phyloP scores from a whole-genome alignment of 2,797 vertebrate species.

The Coracias cyanogaster region DNA sequence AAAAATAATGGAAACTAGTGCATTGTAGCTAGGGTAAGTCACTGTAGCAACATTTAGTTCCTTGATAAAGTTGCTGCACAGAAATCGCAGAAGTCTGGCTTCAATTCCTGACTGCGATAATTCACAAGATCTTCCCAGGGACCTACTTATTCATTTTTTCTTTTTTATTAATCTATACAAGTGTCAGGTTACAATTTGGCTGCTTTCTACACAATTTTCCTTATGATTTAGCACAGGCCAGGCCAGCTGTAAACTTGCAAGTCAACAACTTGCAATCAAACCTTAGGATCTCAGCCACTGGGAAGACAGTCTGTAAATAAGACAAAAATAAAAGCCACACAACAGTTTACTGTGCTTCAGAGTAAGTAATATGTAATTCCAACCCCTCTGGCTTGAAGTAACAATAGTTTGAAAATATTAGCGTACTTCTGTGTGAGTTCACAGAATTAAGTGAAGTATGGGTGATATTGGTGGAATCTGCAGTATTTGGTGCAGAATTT shows the following conservation, averaged over 20 bases:
- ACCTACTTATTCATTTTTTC: not conserved
- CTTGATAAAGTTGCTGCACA: not conserved
- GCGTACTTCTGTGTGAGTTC: not conserved
- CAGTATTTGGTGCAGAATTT: not conserved
- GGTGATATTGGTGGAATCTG: not conserved
- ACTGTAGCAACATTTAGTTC: not conserved
- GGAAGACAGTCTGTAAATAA: not conserved
- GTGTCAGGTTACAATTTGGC: not conserved
- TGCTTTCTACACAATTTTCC: not conserved
- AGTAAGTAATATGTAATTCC: not conserved
- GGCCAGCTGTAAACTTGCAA: slow-evolving; percentile 12
- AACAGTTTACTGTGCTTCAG: not conserved
- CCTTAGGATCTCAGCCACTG: not conserved
- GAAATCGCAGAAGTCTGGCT: not conserved
- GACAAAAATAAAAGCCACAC: not conserved
- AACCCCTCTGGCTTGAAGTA: not conserved
- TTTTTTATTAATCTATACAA: not conserved
- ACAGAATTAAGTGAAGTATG: not conserved
- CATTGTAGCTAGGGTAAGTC: not conserved
- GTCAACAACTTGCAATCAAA: slow-evolving; percentile 40
- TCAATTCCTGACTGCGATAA: not conserved
- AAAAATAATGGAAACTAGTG: not conserved
- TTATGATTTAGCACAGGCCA: not conserved
- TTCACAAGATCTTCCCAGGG: not conserved
- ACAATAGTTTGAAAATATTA: not conserved